phyloP scores from a whole-genome alignment of 1,140 invertebrate species.

The Schlechtendalia chinensis region DNA sequence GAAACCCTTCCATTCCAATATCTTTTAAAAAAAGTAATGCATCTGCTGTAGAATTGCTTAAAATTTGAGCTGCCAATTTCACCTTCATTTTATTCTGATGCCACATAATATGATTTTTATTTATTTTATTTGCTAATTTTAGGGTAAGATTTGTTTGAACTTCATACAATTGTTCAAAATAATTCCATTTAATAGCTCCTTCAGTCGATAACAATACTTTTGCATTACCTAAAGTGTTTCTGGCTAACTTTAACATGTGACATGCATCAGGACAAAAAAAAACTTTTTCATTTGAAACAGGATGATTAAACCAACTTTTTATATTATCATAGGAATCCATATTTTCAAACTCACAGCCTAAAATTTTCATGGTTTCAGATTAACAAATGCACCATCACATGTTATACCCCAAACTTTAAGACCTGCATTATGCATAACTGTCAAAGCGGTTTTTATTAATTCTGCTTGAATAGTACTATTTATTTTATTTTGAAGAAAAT shows the following conservation, averaged over 20 bases:
- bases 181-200: constrained; percentile 7
- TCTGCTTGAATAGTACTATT: constrained; percentile 1
- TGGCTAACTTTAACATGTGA: no score
- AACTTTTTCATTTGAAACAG: constrained; percentile 2
- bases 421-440: neutral
- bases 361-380: neutral
- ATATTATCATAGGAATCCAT: neutral
- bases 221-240: neutral
- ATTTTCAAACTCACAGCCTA: neutral
- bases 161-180: no score
- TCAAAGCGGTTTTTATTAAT: constrained; percentile 1
- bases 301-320: neutral
- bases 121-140: no score
- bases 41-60: no score
- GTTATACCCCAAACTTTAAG: constrained; percentile 2
- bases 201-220: neutral
- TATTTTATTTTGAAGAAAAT: constrained; percentile 22
- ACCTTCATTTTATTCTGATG: no score
- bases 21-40: no score
- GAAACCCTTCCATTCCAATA: no score
- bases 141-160: no score
- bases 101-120: no score
- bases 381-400: neutral
- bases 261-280: neutral
- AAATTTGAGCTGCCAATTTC: no score